Base-by-base conservation (phyloP, 1,140 invertebrate genomes). In the Anoplophora glabripennis region DNA sequence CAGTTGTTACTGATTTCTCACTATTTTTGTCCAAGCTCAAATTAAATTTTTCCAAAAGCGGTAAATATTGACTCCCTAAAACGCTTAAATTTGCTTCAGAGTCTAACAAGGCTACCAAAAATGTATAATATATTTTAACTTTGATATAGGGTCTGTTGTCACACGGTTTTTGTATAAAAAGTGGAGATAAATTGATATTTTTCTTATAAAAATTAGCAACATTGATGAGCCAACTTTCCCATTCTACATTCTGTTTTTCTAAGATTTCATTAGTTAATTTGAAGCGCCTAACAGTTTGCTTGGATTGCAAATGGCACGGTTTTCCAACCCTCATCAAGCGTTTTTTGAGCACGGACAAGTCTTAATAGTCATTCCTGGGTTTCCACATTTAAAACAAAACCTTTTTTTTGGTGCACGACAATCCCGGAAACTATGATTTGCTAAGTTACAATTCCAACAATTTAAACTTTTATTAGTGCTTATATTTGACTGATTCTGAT, bases 391-490 rank as follows among this genome's bases (percentile, higher is more conserved):
- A 34, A 34, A 51, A 33, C 48, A 51, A 17, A 51, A 51, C 28
- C 12, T 44, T 7, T 15, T 35, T 36, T 36, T 44, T 4, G 21
- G 3, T n/a, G 28, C 38, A 18, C 8, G 11, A 14, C 38, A 34
- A n/a, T 34, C 10, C 28, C 28, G 12, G 7, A 3, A 44, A 28
- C 33, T 55, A 45, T 55, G 41, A 15, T 38, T 38, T 14, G 17
- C 7, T n/a, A 10, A n/a, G 28, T 18, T 15, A 45, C 53, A 55
- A 21, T 55, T 55, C 53, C 53, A 55, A 38, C 38, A 55, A 18
- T 12, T 10, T 15, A 10, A 12, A 14, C 9, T 14, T 18, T 10
- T 45, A 28, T 28, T 33, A 44, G 4, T 12, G n/a, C n/a, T n/a
- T n/a, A n/a, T n/a, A n/a, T n/a, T n/a, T n/a, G n/a, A n/a, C n/a